Evolutionary conservation across 2,888 invertebrate species (phyloP), one percentile per base, ranked within the genome.

Genomic region (Zaprionus lineosus): DNA sequence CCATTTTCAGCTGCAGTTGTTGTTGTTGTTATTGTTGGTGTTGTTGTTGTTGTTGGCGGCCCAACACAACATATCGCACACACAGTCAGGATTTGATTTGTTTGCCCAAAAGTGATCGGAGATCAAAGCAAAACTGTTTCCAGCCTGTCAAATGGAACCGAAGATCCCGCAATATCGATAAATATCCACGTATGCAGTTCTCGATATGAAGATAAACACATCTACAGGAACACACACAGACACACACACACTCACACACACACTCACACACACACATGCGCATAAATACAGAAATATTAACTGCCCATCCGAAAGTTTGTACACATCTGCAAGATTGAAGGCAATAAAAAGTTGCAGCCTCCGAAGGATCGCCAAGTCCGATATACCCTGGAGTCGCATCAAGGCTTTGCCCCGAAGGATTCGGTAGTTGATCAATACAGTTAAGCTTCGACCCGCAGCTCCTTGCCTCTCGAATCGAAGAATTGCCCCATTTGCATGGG

Each of bases 81-180:
- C 24, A 43, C 69, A 53, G 60, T 61, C 50, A 39, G 41, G 55
- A 52, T 62, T 61, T 75, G 83, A 82, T 78, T 82, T 78, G 78
- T 78, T 78, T 83, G 79, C 62, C 74, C 68, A 71, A 71, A 72
- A 79, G 73, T 70, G 78, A 83, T 74, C 82, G 39, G 71, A 78
- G 83, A 78, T 83, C 78, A 78, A 78, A 83, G 83, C 67, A 73
- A 56, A 53, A 61, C 41, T 55, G 29, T 46, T 52, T 52, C 21
- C 68, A 71, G 58, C 81, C 55, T 76, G 81, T 74, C 74, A 74
- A 66, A 33, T 52, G 47, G 16, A n/a, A 12, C 12, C 8, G 5
- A 21, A 21, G 24, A 12, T 3, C 12, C 3, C 2, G 2, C 5
- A 7, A n/a, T 18, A 41, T 44, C 2, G 44, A 36, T 50, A 60